Percentiles rank a stretch among this genome's conserved stretches.
phyloP scores from a whole-genome alignment of 1,140 invertebrate genomes.

The Tetramorium parvispinum region DNA sequence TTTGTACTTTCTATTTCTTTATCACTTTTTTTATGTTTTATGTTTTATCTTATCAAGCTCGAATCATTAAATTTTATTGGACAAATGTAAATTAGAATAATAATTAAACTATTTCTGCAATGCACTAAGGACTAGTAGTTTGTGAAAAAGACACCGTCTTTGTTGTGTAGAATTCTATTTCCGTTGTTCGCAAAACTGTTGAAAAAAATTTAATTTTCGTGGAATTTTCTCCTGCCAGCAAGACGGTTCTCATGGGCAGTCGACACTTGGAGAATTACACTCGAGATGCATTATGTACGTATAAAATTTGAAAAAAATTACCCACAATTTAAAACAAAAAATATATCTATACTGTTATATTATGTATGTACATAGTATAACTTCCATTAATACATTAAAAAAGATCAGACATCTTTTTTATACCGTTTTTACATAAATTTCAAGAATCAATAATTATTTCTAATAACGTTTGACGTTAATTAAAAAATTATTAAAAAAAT shows the following conservation, averaged over 20 bases:
- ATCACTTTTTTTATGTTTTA: neutral
- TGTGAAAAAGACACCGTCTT: neutral
- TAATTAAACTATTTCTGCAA: neutral
- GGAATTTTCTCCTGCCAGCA: neutral
- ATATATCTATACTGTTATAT: too few relatives aligned
- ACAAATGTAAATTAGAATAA: neutral
- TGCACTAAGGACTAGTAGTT: neutral
- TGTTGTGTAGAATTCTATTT: conserved; percentile 8
- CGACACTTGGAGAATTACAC: neutral
- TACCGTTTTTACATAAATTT: neutral
- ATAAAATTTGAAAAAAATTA: neutral
- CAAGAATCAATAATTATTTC: neutral
- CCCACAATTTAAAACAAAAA: neutral
- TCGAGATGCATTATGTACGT: neutral
- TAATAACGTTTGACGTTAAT: too few relatives aligned
- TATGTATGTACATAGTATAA: neutral
- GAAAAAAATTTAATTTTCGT: neutral
- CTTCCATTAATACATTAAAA: neutral
- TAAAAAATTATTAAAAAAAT: too few relatives aligned
- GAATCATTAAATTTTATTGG: neutral
- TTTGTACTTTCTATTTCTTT: neutral
- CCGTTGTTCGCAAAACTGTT: neutral
- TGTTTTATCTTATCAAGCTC: neutral
- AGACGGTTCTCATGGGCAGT: neutral
- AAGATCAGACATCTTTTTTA: neutral